Evolutionary conservation across 2,888 invertebrate species (phyloP).

Genomic region (Netelia inedita): DNA sequence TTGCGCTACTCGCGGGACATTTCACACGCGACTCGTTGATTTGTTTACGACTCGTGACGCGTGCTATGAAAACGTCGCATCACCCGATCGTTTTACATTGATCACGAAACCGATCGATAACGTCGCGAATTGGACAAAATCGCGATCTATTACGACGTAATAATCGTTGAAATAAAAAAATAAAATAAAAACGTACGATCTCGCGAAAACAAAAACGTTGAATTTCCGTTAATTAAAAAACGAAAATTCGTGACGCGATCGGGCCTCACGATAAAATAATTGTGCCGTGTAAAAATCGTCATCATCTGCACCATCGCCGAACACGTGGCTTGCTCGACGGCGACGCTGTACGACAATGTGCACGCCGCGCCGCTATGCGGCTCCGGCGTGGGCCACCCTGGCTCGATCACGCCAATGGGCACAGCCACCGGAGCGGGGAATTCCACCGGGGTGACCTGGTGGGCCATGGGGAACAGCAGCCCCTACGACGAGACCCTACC

Average conservation of each 20-base stretch:
- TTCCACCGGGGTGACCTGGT: slow-evolving; percentile 94
- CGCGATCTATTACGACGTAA: neutral
- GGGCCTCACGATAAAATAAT: slow-evolving; percentile 76
- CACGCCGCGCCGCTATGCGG: slow-evolving; percentile 89
- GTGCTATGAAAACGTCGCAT: slow-evolving; percentile 45
- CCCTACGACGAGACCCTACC: slow-evolving; percentile 91
- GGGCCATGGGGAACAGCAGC: slow-evolving; percentile 94
- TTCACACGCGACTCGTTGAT: neutral
- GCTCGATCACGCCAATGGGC: slow-evolving; percentile 84
- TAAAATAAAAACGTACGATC: slow-evolving; percentile 6
- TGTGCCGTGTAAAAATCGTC: slow-evolving; percentile 84
- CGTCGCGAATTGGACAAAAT: neutral
- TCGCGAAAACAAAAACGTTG: slow-evolving; percentile 24
- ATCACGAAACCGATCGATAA: neutral
- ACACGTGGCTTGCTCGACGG: slow-evolving; percentile 93
- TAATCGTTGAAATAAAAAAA: neutral
- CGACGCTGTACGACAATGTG: slow-evolving; percentile 94
- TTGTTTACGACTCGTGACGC: slow-evolving; percentile 2
- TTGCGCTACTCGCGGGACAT: neutral
- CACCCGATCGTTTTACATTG: neutral
- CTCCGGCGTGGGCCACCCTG: slow-evolving; percentile 85
- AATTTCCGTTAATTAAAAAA: slow-evolving; percentile 35
- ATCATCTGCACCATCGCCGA: slow-evolving; percentile 89
- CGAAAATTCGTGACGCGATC: slow-evolving; percentile 64
- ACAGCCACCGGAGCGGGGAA: slow-evolving; percentile 93